Evolutionary conservation across 2,888 invertebrate species (phyloP).

Genomic region (Cordilura impudica): DNA sequence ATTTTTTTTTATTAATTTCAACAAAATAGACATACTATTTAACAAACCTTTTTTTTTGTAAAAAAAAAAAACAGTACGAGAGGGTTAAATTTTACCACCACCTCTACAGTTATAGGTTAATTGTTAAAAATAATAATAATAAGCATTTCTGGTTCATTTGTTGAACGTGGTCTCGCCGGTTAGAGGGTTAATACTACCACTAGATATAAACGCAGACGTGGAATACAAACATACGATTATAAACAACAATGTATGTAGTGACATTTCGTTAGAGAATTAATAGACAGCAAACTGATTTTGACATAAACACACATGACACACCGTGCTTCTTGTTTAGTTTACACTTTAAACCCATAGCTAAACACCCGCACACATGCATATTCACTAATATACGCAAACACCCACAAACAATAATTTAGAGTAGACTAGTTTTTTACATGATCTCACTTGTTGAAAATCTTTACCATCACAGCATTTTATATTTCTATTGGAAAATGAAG

Average conservation of each 20-base stretch:
- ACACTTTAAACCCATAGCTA: constrained; percentile 17
- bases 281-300: constrained; percentile 58
- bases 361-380: neutral
- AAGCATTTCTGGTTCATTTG: too few relatives aligned
- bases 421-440: neutral
- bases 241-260: constrained; percentile 30
- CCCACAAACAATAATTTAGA: neutral
- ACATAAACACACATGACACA: constrained; percentile 1
- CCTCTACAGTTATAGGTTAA: too few relatives aligned
- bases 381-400: neutral
- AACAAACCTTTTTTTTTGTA: too few relatives aligned
- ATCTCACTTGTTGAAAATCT: neutral
- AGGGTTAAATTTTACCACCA: too few relatives aligned
- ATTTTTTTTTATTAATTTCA: too few relatives aligned
- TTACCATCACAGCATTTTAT: neutral
- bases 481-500: constrained; percentile 5
- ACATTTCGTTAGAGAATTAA: constrained; percentile 61
- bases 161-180: too few relatives aligned
- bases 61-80: too few relatives aligned
- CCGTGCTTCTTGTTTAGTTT: constrained; percentile 22
- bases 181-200: too few relatives aligned
- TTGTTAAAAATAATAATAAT: too few relatives aligned
- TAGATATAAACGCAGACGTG: too few relatives aligned
- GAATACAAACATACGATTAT: too few relatives aligned
- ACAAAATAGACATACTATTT: too few relatives aligned